Evolutionary conservation across 2,797 vertebrate genomes (phyloP), one percentile per base, ranked within the genome.

Genomic region (Dromococcyx pavoninus): DNA sequence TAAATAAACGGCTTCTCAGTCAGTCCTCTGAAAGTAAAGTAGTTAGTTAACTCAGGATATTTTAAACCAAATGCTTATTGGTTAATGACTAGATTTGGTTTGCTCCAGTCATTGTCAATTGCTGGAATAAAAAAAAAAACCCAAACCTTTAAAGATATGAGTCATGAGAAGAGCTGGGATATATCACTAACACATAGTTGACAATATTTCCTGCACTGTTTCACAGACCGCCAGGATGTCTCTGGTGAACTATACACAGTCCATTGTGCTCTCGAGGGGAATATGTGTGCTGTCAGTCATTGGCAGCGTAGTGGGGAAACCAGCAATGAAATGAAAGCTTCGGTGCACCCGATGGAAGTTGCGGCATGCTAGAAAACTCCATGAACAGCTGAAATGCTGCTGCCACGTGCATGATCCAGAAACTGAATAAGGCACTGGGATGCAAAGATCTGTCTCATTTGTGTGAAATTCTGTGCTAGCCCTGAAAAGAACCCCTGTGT

Each of bases 171-270:
- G 75, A 93, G 76, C 96, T 97, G 96, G 96, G 79, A 81, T 92
- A 92, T 93, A 93, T 96, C 96, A 96, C 51, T 90, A 95, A 92
- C 94, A 95, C 96, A 25, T 95, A 87, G 89, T 25, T 91, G 96
- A 96, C 91, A 93, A 94, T 95, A 90, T 88, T 96, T 97, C 93
- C 94, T 94, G 87, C 71, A 65, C 74, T 0, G 1, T 74, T 94
- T 95, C 88, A 73, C 93, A 88, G 82, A 81, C 95, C 2, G 8
- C 76, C 69, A 67, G 89, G 87, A 60, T 85, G 77, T 88, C 83
- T 91, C 88, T 79, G 86, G 93, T 85, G 91, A 93, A 8, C 91
- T 23, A 56, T 69, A n/a, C 51, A 33, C 48, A 86, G 92, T 35
- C 93, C 83, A 61, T 94, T 7, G 13, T 5, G 17, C 84, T 95